phyloP scores from a whole-genome alignment of 2,888 invertebrate genomes.

The Electrophaes corylata region DNA sequence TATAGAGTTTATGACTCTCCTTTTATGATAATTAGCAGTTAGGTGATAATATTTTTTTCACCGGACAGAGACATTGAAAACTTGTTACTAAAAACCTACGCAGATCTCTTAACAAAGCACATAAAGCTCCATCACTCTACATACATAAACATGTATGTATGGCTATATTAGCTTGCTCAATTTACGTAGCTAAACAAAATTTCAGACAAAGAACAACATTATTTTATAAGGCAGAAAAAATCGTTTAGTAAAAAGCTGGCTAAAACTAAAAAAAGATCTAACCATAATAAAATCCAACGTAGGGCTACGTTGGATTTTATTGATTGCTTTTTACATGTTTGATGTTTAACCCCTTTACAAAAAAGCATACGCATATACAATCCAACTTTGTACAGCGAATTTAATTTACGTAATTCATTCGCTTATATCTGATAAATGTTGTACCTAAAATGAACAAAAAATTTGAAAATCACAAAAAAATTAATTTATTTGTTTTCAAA shows the following conservation, averaged over 20 bases:
- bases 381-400: no score
- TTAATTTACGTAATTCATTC: no score
- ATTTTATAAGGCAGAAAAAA: no score
- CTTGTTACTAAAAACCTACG: background rate
- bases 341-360: background rate
- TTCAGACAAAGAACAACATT: slow-evolving; percentile 14
- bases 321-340: no score
- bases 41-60: background rate
- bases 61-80: background rate
- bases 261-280: no score
- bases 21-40: background rate
- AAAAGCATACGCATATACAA: no score
- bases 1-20: background rate
- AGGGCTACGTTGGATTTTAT: no score
- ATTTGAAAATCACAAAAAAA: background rate
- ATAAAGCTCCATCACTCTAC: slow-evolving; percentile 35
- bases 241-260: no score
- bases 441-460: background rate
- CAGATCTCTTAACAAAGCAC: slow-evolving; percentile 10
- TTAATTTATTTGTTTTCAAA: background rate
- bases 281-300: no score
- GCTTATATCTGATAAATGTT: background rate
- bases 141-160: no score
- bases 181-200: slow-evolving; percentile 23
- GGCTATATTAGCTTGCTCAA: slow-evolving; percentile 27